Conservation (phyloP, 2,797 vertebrate genomes). For the Coluber constrictor region DNA sequence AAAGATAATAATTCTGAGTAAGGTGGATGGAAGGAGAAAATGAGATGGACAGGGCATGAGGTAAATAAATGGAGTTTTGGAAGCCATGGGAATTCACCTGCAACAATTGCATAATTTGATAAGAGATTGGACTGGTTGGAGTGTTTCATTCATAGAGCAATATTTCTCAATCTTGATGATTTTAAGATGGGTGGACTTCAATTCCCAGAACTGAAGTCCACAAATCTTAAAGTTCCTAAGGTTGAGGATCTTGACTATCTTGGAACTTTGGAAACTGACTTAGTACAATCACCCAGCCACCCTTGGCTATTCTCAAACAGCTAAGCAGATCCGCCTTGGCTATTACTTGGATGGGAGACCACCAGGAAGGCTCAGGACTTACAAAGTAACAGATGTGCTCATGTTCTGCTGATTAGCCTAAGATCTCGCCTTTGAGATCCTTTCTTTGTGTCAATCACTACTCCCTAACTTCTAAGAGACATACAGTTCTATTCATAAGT, state of each 20-base stretch:
- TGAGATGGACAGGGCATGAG: background rate
- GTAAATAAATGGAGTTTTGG: background rate
- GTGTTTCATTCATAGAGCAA: background rate
- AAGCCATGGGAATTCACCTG: background rate
- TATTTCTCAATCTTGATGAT: background rate
- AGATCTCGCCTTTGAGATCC: background rate
- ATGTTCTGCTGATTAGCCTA: background rate
- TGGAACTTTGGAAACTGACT: background rate
- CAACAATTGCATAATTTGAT: background rate
- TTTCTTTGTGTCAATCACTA: background rate
- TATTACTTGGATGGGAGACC: background rate
- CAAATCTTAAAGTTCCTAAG: background rate
- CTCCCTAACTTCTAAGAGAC: background rate
- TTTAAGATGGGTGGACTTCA: background rate
- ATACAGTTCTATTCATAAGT: background rate
- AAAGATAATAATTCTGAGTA: background rate
- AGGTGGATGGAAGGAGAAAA: background rate
- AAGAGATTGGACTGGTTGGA: background rate
- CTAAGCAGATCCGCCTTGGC: background rate
- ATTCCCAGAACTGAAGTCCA: background rate
- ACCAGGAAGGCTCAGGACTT: background rate
- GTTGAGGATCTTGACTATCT: background rate
- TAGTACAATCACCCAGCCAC: background rate
- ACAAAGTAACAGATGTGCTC: background rate
- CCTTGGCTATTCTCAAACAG: background rate